Base-by-base conservation (phyloP, 92 coral and sea anemone genomes). In the Siderastrea siderea region DNA sequence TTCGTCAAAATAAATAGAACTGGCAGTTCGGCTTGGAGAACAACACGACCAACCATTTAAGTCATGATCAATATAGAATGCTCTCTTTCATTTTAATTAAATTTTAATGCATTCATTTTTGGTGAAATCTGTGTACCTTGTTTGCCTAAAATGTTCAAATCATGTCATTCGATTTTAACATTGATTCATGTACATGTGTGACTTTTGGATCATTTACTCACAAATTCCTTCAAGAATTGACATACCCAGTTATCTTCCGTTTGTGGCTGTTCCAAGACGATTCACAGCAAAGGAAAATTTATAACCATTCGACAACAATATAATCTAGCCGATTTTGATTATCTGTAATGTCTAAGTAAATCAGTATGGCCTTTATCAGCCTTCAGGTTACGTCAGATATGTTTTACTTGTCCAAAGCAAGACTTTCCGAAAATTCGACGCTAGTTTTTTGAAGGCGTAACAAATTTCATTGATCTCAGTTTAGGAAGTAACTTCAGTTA, bases 41-140 rank as follows among this genome's bases (percentile, higher is more conserved):
- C 53, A 59, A 45, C 83, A 78, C 10, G 81, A 17, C 69, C 15
- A 59, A 46, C n/a, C 65, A 10, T 80, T 63, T 64, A 16, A 17
- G 68, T 55, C 68, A 15, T 58, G 67, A 2, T 16, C n/a, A 55
- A 81, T 17, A 58, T 57, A 55, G 54, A 69, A 54, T 53, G 47
- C 57, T 60, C 7, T 70, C 57, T 48, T 78, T 69, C 50, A 16
- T 55, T 69, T 81, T 70, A 81, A 68, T 81, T 70, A 81, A 69
- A 68, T 7, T 57, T 45, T 54, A 69, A 81, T 68, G 19, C 43
- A 81, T 57, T 81, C 77, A 45, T 68, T 68, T 68, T 11, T 48
- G n/a, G 6, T 14, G 19, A 47, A 58, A 58, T 58, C 48, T 8
- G 13, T 14, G 19, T 43, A 16, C 61, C 12, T 3, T 75, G 63